phyloP scores from a whole-genome alignment of 2,113 vertebrate genomes.

The Takifugu flavidus region DNA sequence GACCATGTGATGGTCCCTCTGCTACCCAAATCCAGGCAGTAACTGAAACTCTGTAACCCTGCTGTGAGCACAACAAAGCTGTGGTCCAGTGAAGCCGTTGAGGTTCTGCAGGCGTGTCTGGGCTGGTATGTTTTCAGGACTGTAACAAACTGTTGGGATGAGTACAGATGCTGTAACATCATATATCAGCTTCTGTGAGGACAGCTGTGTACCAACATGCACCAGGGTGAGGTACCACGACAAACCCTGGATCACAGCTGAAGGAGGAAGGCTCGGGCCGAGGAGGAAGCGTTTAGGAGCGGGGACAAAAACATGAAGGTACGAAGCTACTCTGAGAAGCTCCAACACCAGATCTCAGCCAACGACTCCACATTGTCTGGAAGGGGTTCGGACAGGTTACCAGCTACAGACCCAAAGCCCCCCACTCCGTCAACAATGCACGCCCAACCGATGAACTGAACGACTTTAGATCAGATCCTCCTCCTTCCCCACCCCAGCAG shows the following conservation, averaged over 20 bases:
- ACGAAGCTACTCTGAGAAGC: neutral
- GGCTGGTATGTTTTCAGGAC: neutral
- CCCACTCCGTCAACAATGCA: neutral
- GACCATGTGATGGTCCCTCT: neutral
- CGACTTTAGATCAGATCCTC: neutral
- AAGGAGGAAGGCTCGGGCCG: neutral
- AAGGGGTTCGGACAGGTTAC: neutral
- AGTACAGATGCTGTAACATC: neutral
- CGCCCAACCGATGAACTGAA: neutral
- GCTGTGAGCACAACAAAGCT: neutral
- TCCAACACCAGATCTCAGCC: neutral
- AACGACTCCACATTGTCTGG: neutral
- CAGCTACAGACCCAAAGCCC: neutral
- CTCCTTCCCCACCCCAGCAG: no score
- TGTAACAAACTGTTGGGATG: neutral
- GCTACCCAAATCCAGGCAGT: neutral
- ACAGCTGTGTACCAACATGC: neutral
- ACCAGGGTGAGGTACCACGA: slow-evolving; percentile 9
- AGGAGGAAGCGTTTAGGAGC: neutral
- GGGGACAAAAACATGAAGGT: neutral
- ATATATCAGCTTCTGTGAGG: neutral
- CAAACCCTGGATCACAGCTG: slow-evolving; percentile 8
- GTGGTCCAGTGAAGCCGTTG: neutral
- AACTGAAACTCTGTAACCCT: neutral
- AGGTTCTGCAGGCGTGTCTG: neutral